Conservation (phyloP, 2,797 vertebrate genomes). For the Lophius americanus region DNA sequence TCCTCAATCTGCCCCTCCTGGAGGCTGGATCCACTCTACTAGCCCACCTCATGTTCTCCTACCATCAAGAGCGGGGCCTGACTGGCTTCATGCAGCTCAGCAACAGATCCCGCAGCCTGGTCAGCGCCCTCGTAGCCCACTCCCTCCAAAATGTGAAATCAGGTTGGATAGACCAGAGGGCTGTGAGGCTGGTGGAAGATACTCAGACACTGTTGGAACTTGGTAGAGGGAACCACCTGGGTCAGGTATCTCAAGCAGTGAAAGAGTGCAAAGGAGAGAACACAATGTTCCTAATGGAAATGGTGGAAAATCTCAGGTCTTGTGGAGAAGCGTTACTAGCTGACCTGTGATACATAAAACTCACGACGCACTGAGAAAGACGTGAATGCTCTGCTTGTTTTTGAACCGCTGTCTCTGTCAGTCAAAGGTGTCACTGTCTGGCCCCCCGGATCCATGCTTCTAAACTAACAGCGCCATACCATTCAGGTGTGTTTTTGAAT, state of each 20-base stretch:
- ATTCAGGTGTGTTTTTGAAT: neutral
- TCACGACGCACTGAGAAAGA: neutral
- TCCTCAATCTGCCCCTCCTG: slow-evolving; percentile 71
- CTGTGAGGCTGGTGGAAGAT: slow-evolving; percentile 83
- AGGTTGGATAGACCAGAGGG: slow-evolving; percentile 80
- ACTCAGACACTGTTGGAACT: slow-evolving; percentile 84
- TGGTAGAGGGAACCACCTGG: slow-evolving; percentile 71
- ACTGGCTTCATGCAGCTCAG: slow-evolving; percentile 7
- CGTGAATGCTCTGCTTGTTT: slow-evolving; percentile 3
- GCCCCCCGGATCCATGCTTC: neutral
- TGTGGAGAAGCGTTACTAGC: slow-evolving; percentile 43
- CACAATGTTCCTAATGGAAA: slow-evolving; percentile 80
- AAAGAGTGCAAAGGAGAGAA: slow-evolving; percentile 78
- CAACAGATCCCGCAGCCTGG: slow-evolving; percentile 34
- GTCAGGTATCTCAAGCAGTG: slow-evolving; percentile 75
- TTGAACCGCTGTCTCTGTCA: slow-evolving; percentile 1
- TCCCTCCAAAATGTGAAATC: slow-evolving; percentile 60
- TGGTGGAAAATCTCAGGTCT: slow-evolving; percentile 79
- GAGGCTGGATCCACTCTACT: slow-evolving; percentile 78
- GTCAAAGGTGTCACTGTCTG: neutral
- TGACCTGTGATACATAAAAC: slow-evolving; percentile 21
- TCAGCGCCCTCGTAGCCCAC: slow-evolving; percentile 57
- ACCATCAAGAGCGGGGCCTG: slow-evolving; percentile 70
- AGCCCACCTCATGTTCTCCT: slow-evolving; percentile 75
- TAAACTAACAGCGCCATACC: neutral